Evolutionary conservation across 1,140 invertebrate genomes (phyloP).

Genomic region (Aphelinus atriplicis): DNA sequence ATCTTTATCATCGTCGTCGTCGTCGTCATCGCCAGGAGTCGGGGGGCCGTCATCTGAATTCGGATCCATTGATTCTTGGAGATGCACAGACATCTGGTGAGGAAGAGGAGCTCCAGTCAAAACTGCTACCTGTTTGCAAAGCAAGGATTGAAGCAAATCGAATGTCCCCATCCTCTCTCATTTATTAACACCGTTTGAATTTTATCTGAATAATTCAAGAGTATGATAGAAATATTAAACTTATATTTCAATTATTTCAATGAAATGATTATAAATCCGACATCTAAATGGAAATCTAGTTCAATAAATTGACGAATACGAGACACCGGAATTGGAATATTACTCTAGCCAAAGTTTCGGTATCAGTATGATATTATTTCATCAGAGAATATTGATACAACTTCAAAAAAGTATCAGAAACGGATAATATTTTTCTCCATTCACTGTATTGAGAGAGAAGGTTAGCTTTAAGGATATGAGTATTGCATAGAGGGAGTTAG

Average conservation of each 20-base stretch:
- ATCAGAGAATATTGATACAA: no score
- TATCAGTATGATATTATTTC: no score
- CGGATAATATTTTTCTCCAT: no score
- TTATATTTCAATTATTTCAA: no score
- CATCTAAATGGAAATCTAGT: no score
- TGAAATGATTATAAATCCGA: no score
- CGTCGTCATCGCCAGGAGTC: conserved; percentile 81
- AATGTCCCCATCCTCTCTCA: conserved; percentile 35
- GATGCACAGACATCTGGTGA: conserved; percentile 51
- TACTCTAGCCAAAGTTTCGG: no score
- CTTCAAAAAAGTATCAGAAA: no score
- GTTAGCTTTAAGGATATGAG: not conserved
- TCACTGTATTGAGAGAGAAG: conserved; percentile 16
- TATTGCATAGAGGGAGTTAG: conserved; percentile 5
- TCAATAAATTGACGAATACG: no score
- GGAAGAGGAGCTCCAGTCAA: conserved; percentile 57
- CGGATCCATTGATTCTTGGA: conserved; percentile 49
- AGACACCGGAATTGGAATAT: no score
- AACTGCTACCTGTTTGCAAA: conserved; percentile 57
- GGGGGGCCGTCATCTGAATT: conserved; percentile 55
- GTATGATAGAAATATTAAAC: no score
- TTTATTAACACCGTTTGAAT: not conserved
- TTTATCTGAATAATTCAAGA: no score
- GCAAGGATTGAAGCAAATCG: conserved; percentile 39
- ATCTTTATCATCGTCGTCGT: conserved; percentile 84